Conservation (phyloP, 2,797 vertebrate species). For the Anguilla megastoma region DNA sequence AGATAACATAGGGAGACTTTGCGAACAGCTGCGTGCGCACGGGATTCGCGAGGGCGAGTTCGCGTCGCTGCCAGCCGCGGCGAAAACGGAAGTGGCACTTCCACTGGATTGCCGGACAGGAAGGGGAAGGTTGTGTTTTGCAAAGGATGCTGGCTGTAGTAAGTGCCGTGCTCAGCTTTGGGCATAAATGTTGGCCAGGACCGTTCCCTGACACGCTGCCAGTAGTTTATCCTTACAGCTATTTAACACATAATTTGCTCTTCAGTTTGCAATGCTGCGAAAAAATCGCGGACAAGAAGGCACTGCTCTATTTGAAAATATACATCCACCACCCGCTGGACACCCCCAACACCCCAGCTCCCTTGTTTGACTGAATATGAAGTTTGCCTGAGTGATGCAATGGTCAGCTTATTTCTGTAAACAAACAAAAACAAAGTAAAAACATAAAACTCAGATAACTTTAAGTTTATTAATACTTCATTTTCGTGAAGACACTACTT, state of each 20-base stretch:
- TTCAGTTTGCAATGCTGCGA: too few relatives aligned
- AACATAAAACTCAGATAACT: background rate
- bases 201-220: background rate
- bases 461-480: background rate
- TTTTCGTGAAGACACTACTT: background rate
- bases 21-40: background rate
- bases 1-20: background rate
- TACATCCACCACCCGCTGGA: too few relatives aligned
- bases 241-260: background rate
- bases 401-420: background rate
- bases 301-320: too few relatives aligned
- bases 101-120: slow-evolving; percentile 40
- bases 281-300: too few relatives aligned
- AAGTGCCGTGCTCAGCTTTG: background rate
- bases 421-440: background rate
- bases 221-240: background rate
- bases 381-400: too few relatives aligned
- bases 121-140: slow-evolving; percentile 36
- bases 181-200: background rate
- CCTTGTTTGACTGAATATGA: too few relatives aligned
- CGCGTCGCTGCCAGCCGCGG: background rate
- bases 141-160: slow-evolving; percentile 19
- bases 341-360: too few relatives aligned
- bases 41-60: background rate
- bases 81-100: slow-evolving; percentile 18